Conservation (phyloP, 2,113 vertebrate genomes). For the Climacteris rufus region DNA sequence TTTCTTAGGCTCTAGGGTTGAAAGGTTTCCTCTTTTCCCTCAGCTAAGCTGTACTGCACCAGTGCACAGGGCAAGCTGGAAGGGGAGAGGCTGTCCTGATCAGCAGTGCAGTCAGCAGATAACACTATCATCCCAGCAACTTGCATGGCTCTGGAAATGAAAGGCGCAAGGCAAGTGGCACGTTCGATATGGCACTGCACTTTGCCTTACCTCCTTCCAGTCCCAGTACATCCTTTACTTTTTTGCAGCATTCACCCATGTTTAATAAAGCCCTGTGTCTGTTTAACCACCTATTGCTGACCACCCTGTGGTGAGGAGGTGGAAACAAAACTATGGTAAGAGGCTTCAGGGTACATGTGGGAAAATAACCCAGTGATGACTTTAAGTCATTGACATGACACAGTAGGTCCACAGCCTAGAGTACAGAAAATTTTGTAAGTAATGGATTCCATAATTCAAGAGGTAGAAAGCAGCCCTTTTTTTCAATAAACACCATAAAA, state of each 20-base stretch:
- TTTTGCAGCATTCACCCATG: not conserved
- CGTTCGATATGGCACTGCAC: fast-evolving
- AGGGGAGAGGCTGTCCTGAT: not conserved
- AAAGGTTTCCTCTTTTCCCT: not conserved
- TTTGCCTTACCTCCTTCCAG: not conserved
- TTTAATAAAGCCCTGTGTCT: not conserved
- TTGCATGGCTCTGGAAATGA: not conserved
- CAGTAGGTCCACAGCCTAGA: not conserved
- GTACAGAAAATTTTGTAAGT: not conserved
- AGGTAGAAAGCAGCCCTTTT: not conserved
- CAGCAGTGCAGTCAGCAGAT: constrained; percentile 30
- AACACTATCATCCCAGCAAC: not conserved
- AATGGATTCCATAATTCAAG: not conserved
- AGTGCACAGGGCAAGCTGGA: not conserved
- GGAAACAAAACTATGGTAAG: not conserved
- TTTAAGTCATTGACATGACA: not conserved
- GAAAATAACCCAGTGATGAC: not conserved
- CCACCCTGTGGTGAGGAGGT: not conserved
- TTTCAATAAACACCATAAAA: not conserved
- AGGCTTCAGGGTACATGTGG: fast-evolving
- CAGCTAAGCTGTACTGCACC: fast-evolving
- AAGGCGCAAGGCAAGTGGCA: not conserved
- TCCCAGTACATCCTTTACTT: not conserved
- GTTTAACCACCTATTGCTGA: not conserved
- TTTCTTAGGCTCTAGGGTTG: not conserved